These are phyloP conservation scores for Conchocele bisecta DNA, from an alignment of 2,888 invertebrate genomes.

Conservation along the genomic window DNA sequence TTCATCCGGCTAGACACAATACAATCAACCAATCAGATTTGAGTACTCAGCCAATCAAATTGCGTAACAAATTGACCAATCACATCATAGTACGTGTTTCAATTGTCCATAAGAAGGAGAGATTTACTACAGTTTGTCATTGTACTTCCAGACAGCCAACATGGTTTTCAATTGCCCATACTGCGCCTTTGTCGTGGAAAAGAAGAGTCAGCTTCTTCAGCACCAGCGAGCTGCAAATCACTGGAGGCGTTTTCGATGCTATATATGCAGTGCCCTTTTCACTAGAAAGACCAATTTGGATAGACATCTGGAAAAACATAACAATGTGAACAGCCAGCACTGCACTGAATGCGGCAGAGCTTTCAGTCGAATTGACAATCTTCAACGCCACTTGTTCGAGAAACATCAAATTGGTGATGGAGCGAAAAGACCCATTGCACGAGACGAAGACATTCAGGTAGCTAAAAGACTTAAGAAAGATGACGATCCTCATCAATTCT, in stretches of 20 bases:
- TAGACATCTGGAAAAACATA: constrained; percentile 14
- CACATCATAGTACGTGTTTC: too few species aligned
- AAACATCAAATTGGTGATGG: neutral
- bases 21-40: too few species aligned
- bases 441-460: neutral
- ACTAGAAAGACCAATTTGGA: constrained; percentile 18
- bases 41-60: too few species aligned
- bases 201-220: constrained; percentile 13
- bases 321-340: constrained; percentile 8
- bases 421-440: neutral
- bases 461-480: neutral
- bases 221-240: constrained; percentile 26
- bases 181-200: too few species aligned
- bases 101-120: too few species aligned
- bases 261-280: constrained; percentile 5
- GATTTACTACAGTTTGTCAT: too few species aligned
- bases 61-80: too few species aligned
- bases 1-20: too few species aligned
- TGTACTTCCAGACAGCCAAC: neutral
- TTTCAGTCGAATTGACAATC: neutral
- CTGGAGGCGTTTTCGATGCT: constrained; percentile 10
- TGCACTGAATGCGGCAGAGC: constrained; percentile 5
- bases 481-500: neutral
- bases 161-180: constrained; percentile 8
- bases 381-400: neutral